Percentiles rank a stretch among this genome's conserved stretches.
These are phyloP conservation scores for Neelides sp. DNA, from an alignment of 1,140 invertebrate genomes.

Conservation along the genomic window DNA sequence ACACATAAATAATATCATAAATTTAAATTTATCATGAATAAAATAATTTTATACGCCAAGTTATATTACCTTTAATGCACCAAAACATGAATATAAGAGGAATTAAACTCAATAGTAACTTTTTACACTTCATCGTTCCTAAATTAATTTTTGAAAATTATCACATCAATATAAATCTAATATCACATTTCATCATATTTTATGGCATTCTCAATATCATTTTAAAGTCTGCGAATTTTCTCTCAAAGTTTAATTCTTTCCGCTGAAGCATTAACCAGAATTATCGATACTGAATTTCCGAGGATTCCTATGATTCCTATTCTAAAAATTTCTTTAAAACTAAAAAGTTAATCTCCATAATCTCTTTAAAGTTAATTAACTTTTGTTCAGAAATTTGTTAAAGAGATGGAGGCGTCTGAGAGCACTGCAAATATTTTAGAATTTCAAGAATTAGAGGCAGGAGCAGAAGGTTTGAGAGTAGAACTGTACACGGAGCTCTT, in stretches of 20 bases:
- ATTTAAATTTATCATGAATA: background rate
- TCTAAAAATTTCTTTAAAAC: no score
- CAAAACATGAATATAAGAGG: constrained; percentile 14
- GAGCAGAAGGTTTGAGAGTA: constrained; percentile 7
- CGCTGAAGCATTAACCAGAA: no score
- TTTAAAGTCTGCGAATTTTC: no score
- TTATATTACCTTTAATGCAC: constrained; percentile 20
- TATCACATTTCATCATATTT: no score
- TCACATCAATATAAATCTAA: no score
- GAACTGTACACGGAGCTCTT: constrained; percentile 22
- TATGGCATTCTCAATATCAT: no score
- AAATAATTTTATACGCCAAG: background rate
- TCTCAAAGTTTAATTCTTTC: no score
- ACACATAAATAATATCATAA: background rate
- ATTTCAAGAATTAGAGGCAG: constrained; percentile 16
- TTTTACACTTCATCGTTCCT: constrained; percentile 14
- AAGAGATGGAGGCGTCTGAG: background rate
- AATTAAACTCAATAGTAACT: background rate
- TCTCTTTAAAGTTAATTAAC: background rate
- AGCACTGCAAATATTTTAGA: constrained; percentile 13
- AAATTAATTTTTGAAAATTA: no score
- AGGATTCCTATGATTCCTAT: no score
- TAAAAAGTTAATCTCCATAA: background rate
- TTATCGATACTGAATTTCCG: no score
- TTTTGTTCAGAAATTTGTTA: no score